Evolutionary conservation across 2,797 vertebrate species (phyloP).

Genomic region (Myotis myotis): DNA sequence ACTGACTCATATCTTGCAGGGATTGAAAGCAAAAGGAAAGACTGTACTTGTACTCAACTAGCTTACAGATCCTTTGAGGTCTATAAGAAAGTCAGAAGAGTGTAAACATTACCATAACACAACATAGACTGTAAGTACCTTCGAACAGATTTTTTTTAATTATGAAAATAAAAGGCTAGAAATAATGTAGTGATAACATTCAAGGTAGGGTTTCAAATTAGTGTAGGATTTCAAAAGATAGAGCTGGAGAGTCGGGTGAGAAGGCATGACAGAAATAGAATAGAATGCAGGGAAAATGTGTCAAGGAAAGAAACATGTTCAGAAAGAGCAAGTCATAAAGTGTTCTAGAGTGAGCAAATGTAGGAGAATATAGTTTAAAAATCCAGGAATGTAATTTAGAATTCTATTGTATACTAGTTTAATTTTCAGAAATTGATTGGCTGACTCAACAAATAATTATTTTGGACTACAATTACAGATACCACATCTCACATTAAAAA

Average conservation of each 20-base stretch:
- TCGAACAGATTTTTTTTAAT: not conserved
- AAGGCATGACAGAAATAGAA: not conserved
- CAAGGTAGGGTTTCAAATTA: not conserved
- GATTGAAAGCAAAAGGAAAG: not conserved
- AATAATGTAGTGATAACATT: not conserved
- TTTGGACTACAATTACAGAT: not conserved
- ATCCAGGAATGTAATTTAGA: not conserved
- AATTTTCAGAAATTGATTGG: not conserved
- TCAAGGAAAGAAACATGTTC: not conserved
- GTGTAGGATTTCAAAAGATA: not conserved
- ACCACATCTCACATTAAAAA: not conserved
- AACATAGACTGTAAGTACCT: not conserved
- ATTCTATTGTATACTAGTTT: not conserved
- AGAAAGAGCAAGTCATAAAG: not conserved
- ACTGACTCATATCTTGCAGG: not conserved
- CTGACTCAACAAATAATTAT: not conserved
- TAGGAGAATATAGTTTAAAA: not conserved
- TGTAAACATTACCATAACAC: not conserved
- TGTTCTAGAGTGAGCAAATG: not conserved
- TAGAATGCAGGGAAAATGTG: fast-evolving
- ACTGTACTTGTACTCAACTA: not conserved
- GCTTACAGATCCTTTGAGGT: not conserved
- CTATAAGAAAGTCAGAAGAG: not conserved
- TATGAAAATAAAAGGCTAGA: not conserved
- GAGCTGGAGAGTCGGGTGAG: not conserved